These are phyloP conservation scores for Caenorhabditis auriculariae DNA, from an alignment of 2,888 invertebrate genomes.

Conservation along the genomic window DNA sequence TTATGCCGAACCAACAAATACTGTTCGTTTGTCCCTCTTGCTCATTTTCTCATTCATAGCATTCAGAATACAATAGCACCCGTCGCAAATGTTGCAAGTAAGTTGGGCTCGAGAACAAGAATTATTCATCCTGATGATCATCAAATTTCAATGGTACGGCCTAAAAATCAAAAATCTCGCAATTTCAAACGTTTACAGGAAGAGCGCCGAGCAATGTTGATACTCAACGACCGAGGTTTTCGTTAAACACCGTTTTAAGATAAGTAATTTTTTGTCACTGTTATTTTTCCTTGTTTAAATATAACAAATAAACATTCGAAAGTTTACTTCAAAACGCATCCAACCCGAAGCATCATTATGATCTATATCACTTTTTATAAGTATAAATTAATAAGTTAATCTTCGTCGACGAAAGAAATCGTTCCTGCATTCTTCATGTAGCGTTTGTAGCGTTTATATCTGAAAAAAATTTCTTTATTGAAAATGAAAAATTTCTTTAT, in stretches of 20 bases:
- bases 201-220: conserved; percentile 35
- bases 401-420: conserved; percentile 77
- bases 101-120: conserved; percentile 67
- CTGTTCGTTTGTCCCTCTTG: no score
- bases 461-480: background rate
- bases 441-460: conserved; percentile 82
- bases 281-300: background rate
- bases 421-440: conserved; percentile 86
- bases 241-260: background rate
- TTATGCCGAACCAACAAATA: no score
- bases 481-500: background rate
- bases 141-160: conserved; percentile 76
- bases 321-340: no score
- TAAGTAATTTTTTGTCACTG: background rate
- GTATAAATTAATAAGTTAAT: conserved; percentile 13
- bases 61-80: no score
- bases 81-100: conserved; percentile 17
- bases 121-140: conserved; percentile 87
- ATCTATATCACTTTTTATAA: background rate
- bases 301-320: no score
- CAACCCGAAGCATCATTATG: background rate
- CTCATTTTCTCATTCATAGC: no score
- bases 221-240: conserved; percentile 13
- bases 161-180: background rate
- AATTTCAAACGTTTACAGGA: conserved; percentile 25